These are phyloP conservation scores for Mormyrus iriodes DNA, from an alignment of 2,113 vertebrate species.

Conservation along the genomic window DNA sequence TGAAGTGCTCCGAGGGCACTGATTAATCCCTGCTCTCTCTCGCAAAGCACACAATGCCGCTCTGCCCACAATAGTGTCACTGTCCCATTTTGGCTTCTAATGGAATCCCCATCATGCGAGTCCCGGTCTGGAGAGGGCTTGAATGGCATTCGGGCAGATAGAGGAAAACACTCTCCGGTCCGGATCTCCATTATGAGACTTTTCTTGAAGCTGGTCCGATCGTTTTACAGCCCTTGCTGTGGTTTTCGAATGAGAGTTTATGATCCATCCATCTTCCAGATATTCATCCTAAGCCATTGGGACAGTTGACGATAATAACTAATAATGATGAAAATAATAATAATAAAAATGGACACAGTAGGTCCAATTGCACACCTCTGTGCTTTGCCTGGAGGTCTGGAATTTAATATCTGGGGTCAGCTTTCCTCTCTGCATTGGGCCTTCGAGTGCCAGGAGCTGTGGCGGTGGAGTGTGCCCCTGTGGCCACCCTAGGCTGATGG, in stretches of 20 bases:
- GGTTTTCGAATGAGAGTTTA: background rate
- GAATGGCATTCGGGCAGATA: conserved; percentile 31
- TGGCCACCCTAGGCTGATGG: background rate
- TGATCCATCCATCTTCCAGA: background rate
- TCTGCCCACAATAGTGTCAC: conserved; percentile 68
- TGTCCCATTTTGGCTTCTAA: conserved; percentile 65
- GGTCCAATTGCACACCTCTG: background rate
- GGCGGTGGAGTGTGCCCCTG: background rate
- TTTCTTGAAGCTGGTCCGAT: conserved; percentile 28
- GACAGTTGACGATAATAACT: background rate
- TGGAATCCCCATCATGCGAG: conserved; percentile 45
- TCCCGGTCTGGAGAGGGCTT: conserved; percentile 36
- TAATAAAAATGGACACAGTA: background rate
- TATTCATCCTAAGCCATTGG: background rate
- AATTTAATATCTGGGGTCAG: background rate
- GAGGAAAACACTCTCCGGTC: conserved; percentile 25
- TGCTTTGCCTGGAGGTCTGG: background rate
- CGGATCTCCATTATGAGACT: conserved; percentile 8
- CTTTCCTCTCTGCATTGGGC: background rate
- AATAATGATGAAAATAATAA: background rate
- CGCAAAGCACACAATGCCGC: conserved; percentile 63
- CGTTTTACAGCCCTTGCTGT: conserved; percentile 25
- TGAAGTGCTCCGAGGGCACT: conserved; percentile 37
- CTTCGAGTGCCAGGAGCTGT: background rate
- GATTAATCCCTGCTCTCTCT: conserved; percentile 55